Percentiles rank a stretch among this genome's conserved stretches.
These are phyloP conservation scores for Zygothrica quintamaculata DNA, from an alignment of 2,888 invertebrate genomes.

Conservation along the genomic window DNA sequence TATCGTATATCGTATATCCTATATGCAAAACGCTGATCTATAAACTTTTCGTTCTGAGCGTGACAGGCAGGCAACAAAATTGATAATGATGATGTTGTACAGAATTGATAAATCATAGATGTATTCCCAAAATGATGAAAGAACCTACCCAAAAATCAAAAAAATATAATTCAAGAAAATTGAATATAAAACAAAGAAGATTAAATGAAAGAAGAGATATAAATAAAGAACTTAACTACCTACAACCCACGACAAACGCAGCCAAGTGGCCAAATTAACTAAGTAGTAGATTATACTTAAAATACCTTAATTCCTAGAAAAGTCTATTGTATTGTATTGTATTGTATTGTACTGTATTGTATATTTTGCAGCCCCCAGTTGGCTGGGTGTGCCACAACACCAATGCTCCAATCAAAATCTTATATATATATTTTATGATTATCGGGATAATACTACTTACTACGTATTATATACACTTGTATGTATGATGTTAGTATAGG, in stretches of 20 bases:
- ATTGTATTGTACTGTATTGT: conserved; percentile 72
- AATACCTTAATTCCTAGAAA: conserved; percentile 28
- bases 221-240: conserved; percentile 57
- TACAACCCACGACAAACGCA: conserved; percentile 67
- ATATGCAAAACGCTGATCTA: conserved; percentile 54
- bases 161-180: conserved; percentile 15
- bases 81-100: conserved; percentile 3
- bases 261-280: conserved; percentile 77
- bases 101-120: conserved; percentile 67
- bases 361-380: conserved; percentile 69
- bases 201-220: conserved; percentile 19
- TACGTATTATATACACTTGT: conserved; percentile 26
- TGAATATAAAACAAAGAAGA: background rate
- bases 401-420: conserved; percentile 76
- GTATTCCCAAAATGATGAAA: conserved; percentile 56
- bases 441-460: conserved; percentile 37
- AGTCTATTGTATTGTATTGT: conserved; percentile 53
- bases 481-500: conserved; percentile 37
- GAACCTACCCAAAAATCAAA: conserved; percentile 62
- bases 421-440: conserved; percentile 72
- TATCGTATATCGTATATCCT: conserved; percentile 17
- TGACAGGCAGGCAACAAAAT: conserved; percentile 25
- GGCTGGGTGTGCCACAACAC: conserved; percentile 68
- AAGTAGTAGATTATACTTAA: conserved; percentile 68
- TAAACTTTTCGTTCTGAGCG: conserved; percentile 59